Evolutionary conservation across 2,888 invertebrate genomes (phyloP).

Genomic region (Syrphus vitripennis): DNA sequence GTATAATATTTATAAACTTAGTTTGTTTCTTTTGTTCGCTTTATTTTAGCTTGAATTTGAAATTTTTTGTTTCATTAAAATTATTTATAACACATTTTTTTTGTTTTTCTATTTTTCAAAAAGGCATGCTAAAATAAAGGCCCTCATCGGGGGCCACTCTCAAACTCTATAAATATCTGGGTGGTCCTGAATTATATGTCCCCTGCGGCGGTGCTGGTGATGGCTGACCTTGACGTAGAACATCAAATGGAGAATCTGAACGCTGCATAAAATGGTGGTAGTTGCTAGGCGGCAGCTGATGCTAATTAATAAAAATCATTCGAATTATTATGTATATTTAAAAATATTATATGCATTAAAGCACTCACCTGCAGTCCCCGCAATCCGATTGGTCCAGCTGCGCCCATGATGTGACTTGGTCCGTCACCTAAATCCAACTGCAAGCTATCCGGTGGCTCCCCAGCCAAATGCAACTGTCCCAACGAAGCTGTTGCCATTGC

Average conservation of each 20-base stretch:
- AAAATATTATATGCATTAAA: too few relatives aligned
- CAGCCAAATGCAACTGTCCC: conserved; percentile 85
- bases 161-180: conserved; percentile 81
- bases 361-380: conserved; percentile 78
- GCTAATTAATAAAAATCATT: conserved; percentile 73
- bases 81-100: conserved; percentile 73
- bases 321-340: background rate
- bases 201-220: conserved; percentile 79
- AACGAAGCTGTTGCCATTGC: conserved; percentile 93
- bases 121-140: conserved; percentile 81
- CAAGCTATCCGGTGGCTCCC: conserved; percentile 82
- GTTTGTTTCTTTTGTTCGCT: conserved; percentile 72
- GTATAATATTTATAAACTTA: conserved; percentile 70
- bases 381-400: conserved; percentile 77
- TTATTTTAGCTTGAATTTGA: conserved; percentile 76
- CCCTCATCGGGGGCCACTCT: conserved; percentile 80
- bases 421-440: conserved; percentile 92
- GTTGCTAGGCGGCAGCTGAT: conserved; percentile 79
- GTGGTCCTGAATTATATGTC: conserved; percentile 80
- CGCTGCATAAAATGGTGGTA: conserved; percentile 81
- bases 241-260: conserved; percentile 80
- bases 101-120: conserved; percentile 75
- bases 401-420: conserved; percentile 84
- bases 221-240: conserved; percentile 78
- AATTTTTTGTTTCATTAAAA: conserved; percentile 61